Base-by-base conservation (phyloP, 92 coral and sea anemone species). In the Parazoanthus swiftii region DNA sequence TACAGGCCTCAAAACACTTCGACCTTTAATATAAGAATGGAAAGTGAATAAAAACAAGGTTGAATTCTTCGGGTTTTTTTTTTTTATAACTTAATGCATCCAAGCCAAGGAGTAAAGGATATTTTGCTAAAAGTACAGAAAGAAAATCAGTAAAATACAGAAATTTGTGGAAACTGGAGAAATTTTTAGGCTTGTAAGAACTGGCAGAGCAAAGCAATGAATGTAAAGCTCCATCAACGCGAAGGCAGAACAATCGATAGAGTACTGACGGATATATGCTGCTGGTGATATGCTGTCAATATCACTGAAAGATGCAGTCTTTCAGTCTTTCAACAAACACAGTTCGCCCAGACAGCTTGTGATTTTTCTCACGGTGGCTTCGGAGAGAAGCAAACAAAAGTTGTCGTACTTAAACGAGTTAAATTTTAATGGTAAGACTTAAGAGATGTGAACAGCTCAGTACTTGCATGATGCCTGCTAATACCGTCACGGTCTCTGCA, bases 271-370 rank as follows among this genome's bases (percentile, higher is more conserved):
- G 77, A 74, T 35, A 33, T 8, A 74, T 74, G 7, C 36, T 18
- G 44, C 77, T 35, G 20, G 26, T 38, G 79, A 13, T 74, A 42
- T n/a, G 37, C 2, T 72, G 42, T 72, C 38, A 33, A 29, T 72
- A 72, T 4, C 76, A 72, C 7, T 72, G 76, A 72, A 72, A 35
- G 79, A 74, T 37, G 6, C 23, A 50, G 48, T 74, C 79, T 38
- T 74, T 74, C 79, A 74, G 23, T 37, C 48, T 74, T 74, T 74
- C 78, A 74, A 18, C 79, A 37, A 14, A 74, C 44, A 38, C 48
- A 42, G 16, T 21, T 42, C n/a, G 79, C 13, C 79, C 44, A 37
- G 79, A 36, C 79, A 74, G 79, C 26, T 37, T 4, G 23, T 38
- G 18, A 74, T 37, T 74, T 5, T 74, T 36, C 44, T 74, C 23